Conservation (phyloP, 1,140 invertebrate species). For the Ceratitis capitata region DNA sequence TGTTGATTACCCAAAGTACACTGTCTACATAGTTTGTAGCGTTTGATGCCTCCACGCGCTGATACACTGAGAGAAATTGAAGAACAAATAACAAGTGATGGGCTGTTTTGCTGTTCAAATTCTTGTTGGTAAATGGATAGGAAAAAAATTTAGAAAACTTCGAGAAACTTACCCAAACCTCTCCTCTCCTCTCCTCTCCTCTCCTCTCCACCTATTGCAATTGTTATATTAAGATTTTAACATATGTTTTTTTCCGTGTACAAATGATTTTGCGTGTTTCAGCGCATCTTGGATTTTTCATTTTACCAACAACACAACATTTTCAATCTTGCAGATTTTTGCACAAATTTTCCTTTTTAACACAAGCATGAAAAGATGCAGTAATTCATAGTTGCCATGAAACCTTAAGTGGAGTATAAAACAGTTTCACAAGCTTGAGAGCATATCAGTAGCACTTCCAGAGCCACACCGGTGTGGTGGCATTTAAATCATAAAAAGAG, state of each 20-base stretch:
- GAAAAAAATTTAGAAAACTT: no score
- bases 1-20: not conserved
- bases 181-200: no score
- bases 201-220: no score
- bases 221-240: no score
- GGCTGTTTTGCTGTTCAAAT: no score
- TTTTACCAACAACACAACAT: not conserved
- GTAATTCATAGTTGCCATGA: slow-evolving; percentile 24
- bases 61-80: not conserved
- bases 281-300: not conserved
- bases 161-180: no score
- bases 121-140: no score
- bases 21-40: not conserved
- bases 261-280: not conserved
- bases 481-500: not conserved
- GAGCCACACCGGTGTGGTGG: slow-evolving; percentile 48
- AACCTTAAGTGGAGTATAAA: slow-evolving; percentile 52
- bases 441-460: slow-evolving; percentile 56
- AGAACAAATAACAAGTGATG: no score
- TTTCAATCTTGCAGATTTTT: not conserved
- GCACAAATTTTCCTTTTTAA: not conserved
- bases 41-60: not conserved
- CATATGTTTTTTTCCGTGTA: not conserved
- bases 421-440: slow-evolving; percentile 53
- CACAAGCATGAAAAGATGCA: slow-evolving; percentile 43